These are phyloP conservation scores for Ceyx margarethae DNA, from an alignment of 2,113 vertebrate genomes.

Conservation along the genomic window DNA sequence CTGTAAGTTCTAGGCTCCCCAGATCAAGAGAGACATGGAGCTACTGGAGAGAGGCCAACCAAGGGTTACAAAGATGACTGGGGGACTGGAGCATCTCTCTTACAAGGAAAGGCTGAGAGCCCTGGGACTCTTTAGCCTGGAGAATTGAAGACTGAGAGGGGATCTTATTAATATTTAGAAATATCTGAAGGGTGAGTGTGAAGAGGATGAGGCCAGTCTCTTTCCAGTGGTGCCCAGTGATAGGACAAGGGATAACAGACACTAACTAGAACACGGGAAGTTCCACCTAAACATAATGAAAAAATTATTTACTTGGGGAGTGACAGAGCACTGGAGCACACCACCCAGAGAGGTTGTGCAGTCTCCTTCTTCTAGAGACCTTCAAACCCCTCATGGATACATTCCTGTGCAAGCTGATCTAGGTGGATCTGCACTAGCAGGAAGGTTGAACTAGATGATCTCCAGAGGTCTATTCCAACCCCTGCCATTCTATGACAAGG, in stretches of 20 bases:
- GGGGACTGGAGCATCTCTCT: not conserved
- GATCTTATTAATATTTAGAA: not conserved
- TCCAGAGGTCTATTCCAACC: not conserved
- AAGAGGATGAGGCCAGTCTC: not conserved
- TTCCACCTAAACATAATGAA: not conserved
- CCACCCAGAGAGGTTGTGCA: not conserved
- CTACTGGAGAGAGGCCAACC: too few relatives aligned
- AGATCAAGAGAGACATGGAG: not conserved
- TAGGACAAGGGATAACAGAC: not conserved
- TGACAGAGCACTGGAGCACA: not conserved
- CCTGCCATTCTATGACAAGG: not conserved
- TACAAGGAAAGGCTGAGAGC: not conserved
- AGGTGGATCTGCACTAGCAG: not conserved
- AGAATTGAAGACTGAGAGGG: not conserved
- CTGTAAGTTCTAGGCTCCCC: not conserved
- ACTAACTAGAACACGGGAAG: not conserved
- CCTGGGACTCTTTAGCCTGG: not conserved
- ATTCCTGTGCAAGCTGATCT: not conserved
- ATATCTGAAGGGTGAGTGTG: not conserved
- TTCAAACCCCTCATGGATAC: not conserved
- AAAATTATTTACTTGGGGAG: not conserved
- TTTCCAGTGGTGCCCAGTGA: not conserved
- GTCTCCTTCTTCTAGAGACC: not conserved
- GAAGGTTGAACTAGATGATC: not conserved
- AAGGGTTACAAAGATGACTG: not conserved